Evolutionary conservation across 1,140 invertebrate species (phyloP).

Genomic region (Lamellibrachia luymesi): DNA sequence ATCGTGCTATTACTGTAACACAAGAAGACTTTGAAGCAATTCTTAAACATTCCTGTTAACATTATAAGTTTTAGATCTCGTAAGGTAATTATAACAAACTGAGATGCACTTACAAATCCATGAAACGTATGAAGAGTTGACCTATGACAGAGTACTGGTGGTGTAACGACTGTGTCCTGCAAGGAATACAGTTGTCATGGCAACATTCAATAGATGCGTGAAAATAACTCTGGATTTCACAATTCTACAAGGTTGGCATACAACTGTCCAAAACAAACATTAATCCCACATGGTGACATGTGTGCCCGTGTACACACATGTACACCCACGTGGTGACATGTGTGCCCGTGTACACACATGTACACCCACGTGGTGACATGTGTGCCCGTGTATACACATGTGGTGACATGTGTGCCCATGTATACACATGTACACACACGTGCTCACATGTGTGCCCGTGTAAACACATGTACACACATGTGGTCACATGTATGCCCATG

Average conservation of each 20-base stretch:
- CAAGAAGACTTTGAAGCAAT: background rate
- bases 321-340: background rate
- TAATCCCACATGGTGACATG: background rate
- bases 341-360: background rate
- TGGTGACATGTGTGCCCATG: no score
- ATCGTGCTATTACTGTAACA: background rate
- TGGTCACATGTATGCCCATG: no score
- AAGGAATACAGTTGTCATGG: background rate
- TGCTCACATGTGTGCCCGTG: no score
- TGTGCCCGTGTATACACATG: no score
- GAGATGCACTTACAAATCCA: constrained; percentile 21
- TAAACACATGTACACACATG: no score
- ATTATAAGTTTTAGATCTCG: background rate
- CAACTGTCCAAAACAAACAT: background rate
- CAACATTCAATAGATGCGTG: no score
- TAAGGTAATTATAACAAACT: background rate
- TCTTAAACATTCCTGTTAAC: background rate
- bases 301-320: background rate
- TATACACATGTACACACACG: no score
- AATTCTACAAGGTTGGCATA: no score
- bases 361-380: no score
- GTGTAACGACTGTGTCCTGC: background rate
- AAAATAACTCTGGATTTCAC: no score
- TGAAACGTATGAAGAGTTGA: constrained; percentile 7
- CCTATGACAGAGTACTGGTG: background rate